phyloP scores from a whole-genome alignment of 2,113 vertebrate species.

The Callospermophilus lateralis region DNA sequence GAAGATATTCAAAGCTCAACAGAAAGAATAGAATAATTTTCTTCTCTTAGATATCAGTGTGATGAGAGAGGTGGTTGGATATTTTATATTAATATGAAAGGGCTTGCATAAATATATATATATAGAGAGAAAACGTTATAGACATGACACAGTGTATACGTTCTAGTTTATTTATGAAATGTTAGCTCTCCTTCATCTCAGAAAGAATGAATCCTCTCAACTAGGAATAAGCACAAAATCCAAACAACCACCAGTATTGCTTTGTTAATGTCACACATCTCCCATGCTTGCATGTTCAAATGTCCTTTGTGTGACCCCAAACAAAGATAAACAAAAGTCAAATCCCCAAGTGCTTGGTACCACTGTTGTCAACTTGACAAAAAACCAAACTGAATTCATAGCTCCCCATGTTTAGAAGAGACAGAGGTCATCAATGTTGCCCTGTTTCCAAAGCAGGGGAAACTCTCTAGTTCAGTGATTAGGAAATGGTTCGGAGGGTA shows the following conservation, averaged over 20 bases:
- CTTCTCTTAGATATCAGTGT: not conserved
- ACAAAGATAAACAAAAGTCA: not conserved
- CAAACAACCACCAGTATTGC: not conserved
- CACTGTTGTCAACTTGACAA: not conserved
- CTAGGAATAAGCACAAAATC: not conserved
- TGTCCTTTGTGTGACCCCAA: not conserved
- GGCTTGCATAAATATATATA: not conserved
- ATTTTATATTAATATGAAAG: not conserved
- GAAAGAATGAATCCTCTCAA: not conserved
- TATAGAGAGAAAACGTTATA: not conserved
- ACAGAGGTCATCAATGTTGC: not conserved
- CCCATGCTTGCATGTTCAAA: not conserved
- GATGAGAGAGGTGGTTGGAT: not conserved
- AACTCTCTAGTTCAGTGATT: not conserved
- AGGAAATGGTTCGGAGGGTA: not conserved
- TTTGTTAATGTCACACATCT: not conserved
- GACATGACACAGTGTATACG: not conserved
- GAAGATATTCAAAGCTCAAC: conserved; percentile 21
- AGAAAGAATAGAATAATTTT: conserved; percentile 12
- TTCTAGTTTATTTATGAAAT: not conserved
- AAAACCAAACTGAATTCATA: not conserved
- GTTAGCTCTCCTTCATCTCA: not conserved
- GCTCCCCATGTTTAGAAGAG: not conserved
- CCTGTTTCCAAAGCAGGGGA: not conserved
- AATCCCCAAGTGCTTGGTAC: not conserved